phyloP scores from a whole-genome alignment of 2,797 vertebrate species.

The Halcyon leucocephala region DNA sequence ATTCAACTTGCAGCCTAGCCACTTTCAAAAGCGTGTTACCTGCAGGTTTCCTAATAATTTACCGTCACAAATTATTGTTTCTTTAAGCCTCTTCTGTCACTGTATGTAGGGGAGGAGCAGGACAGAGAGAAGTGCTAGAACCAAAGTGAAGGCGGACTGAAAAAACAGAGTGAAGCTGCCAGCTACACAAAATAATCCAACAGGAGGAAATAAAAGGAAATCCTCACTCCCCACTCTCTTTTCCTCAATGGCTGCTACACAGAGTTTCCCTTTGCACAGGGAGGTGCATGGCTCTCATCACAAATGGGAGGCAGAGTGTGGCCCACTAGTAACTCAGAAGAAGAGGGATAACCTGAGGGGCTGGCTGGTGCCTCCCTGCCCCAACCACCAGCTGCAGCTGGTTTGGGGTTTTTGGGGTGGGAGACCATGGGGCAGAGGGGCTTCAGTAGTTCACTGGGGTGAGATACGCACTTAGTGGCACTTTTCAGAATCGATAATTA shows the following conservation, averaged over 20 bases:
- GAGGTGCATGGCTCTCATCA: background rate
- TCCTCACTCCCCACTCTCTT: background rate
- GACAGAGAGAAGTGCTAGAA: background rate
- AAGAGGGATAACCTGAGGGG: background rate
- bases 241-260: background rate
- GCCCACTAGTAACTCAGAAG: background rate
- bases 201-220: background rate
- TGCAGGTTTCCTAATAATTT: constrained; percentile 1
- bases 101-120: background rate
- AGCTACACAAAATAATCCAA: background rate
- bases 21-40: background rate
- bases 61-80: background rate
- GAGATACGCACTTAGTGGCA: background rate
- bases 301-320: background rate
- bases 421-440: accelerated
- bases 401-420: background rate
- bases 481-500: background rate
- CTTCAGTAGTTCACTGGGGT: background rate
- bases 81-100: background rate
- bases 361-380: background rate
- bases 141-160: background rate
- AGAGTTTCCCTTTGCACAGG: background rate
- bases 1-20: background rate
- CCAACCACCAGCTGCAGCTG: background rate
- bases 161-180: background rate